Percentiles rank a stretch among this genome's conserved stretches.
Conservation (phyloP, 2,888 invertebrate genomes). For the Podabrus alpinus region DNA sequence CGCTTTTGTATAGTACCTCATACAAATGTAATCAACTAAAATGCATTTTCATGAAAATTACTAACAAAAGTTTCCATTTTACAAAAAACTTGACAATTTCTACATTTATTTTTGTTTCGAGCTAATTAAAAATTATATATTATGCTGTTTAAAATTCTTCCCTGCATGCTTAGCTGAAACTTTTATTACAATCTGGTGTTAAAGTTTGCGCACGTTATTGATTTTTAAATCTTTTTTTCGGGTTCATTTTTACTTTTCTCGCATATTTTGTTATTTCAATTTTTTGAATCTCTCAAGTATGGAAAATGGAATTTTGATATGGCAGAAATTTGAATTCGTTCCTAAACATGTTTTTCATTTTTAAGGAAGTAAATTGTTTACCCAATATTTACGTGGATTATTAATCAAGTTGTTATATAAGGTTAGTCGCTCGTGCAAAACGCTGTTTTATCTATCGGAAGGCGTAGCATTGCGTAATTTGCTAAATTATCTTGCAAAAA, state of each 20-base stretch:
- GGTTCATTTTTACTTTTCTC: background rate
- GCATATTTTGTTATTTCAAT: background rate
- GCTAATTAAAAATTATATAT: background rate
- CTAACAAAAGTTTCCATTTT: background rate
- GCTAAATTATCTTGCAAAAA: background rate
- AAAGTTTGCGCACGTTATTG: background rate
- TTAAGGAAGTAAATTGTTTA: background rate
- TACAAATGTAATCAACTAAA: slow-evolving; percentile 7
- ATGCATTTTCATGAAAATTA: slow-evolving; percentile 8
- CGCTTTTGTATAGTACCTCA: slow-evolving; percentile 11
- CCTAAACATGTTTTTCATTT: background rate
- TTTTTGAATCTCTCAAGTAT: slow-evolving; percentile 4
- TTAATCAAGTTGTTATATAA: background rate
- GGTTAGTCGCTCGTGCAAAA: background rate
- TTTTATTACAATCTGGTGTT: background rate
- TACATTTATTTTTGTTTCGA: background rate
- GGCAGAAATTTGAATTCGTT: background rate
- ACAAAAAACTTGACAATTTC: background rate
- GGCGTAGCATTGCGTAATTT: background rate
- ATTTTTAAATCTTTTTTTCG: background rate
- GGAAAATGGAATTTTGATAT: slow-evolving; percentile 2
- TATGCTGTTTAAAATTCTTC: background rate
- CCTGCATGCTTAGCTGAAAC: background rate
- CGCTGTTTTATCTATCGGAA: too few species aligned
- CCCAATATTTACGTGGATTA: background rate